phyloP scores from a whole-genome alignment of 1,140 invertebrate species.

The Lepeophtheirus salmonis region DNA sequence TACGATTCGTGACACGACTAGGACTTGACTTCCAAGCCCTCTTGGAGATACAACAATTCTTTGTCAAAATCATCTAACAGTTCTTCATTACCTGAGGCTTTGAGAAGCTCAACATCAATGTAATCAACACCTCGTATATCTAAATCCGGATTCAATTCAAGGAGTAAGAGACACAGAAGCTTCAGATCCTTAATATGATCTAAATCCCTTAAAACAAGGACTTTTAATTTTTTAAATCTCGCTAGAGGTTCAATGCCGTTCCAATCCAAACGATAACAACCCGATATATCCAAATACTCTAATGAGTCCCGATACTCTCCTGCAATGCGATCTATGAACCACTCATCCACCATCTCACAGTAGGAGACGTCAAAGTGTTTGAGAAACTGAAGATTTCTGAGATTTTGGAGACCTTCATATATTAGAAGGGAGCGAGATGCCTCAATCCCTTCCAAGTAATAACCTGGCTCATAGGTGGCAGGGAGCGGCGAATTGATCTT shows the following conservation, averaged over 20 bases:
- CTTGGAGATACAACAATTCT: neutral
- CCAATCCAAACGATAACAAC: constrained; percentile 3
- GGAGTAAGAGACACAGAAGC: constrained; percentile 6
- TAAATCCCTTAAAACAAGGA: neutral
- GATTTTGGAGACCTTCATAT: constrained; percentile 16
- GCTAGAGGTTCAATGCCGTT: constrained; percentile 1
- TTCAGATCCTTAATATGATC: constrained; percentile 12
- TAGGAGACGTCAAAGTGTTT: constrained; percentile 16
- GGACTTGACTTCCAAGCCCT: no score
- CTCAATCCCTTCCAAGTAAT: constrained; percentile 13
- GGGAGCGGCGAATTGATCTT: neutral
- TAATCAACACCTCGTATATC: constrained; percentile 14
- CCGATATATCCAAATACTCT: constrained; percentile 18
- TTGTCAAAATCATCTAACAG: constrained; percentile 5
- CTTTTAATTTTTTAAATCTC: constrained; percentile 1
- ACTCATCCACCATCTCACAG: constrained; percentile 8
- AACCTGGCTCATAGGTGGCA: constrained; percentile 1
- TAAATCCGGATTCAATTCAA: constrained; percentile 10
- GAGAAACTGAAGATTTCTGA: constrained; percentile 8
- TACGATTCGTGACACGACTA: no score
- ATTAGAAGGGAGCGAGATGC: constrained; percentile 4
- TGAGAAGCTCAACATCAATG: constrained; percentile 9
- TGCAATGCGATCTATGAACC: constrained; percentile 16
- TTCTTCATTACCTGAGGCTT: neutral
- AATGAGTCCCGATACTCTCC: constrained; percentile 9